Percentiles rank a stretch among this genome's conserved stretches.
Conservation (phyloP, 2,888 invertebrate species). For the Acanthosepion pharaonis region DNA sequence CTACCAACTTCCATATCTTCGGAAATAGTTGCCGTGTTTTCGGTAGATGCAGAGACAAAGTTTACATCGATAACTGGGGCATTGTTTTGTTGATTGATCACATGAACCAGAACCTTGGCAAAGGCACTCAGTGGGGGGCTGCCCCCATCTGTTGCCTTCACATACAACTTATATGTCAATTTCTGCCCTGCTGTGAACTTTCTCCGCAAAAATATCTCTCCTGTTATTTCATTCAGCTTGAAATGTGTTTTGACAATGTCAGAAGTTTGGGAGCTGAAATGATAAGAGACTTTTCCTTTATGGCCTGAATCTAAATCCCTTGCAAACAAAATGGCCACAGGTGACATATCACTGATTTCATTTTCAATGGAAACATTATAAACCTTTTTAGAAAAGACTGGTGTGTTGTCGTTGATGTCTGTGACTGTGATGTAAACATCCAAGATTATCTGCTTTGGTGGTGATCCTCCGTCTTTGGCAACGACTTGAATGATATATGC, state of each 20-base stretch:
- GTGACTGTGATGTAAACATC: conserved; percentile 62
- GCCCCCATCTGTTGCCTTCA: conserved; percentile 62
- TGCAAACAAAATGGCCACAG: conserved; percentile 80
- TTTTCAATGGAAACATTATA: conserved; percentile 64
- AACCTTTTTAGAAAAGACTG: conserved; percentile 57
- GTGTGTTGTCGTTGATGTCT: conserved; percentile 68
- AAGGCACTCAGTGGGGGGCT: conserved; percentile 55
- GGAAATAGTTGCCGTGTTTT: conserved; percentile 52
- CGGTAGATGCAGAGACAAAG: conserved; percentile 79
- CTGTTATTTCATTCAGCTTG: conserved; percentile 86
- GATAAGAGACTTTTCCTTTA: conserved; percentile 79
- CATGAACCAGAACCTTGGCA: conserved; percentile 78
- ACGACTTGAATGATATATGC: conserved; percentile 61
- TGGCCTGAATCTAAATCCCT: conserved; percentile 87
- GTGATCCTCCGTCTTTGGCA: conserved; percentile 67
- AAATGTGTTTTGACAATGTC: conserved; percentile 60
- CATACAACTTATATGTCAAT: conserved; percentile 84
- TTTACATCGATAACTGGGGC: conserved; percentile 89
- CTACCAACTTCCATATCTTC: conserved; percentile 87
- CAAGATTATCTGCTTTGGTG: conserved; percentile 61
- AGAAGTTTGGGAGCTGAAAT: conserved; percentile 65
- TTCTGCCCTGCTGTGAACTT: conserved; percentile 88
- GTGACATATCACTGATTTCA: conserved; percentile 57
- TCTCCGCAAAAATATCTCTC: conserved; percentile 86
- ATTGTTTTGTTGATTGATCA: conserved; percentile 87